These are phyloP conservation scores for Orientallactaga sibirica DNA, from an alignment of 2,797 vertebrate genomes.

Conservation along the genomic window DNA sequence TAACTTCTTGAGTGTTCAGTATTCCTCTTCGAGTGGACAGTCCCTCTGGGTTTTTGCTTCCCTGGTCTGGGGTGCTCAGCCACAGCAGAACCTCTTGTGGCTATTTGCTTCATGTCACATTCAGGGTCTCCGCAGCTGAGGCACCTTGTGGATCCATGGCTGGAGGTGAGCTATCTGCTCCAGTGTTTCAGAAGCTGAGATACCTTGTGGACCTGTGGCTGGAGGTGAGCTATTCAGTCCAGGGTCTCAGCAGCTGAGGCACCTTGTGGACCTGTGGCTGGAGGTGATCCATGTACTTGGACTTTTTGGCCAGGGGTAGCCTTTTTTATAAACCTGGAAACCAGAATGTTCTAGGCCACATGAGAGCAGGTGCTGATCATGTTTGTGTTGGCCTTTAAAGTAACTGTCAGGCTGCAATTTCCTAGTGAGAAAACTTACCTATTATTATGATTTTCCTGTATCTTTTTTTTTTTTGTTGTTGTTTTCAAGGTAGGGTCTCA, in stretches of 20 bases:
- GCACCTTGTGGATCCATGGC: too few relatives aligned
- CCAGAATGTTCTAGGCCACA: not conserved
- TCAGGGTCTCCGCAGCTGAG: not conserved
- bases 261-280: not conserved
- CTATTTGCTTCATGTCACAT: not conserved
- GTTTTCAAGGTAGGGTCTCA: too few relatives aligned
- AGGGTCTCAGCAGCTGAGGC: not conserved
- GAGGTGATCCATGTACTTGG: not conserved
- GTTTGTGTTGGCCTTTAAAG: not conserved
- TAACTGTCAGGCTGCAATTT: not conserved
- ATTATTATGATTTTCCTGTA: not conserved
- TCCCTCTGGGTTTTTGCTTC: not conserved
- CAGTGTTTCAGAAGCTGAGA: too few relatives aligned
- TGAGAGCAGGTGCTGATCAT: not conserved
- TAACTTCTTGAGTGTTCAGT: not conserved
- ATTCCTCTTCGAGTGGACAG: not conserved
- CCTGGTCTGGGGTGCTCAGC: not conserved
- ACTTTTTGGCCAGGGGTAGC: not conserved
- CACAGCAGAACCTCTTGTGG: fast-evolving
- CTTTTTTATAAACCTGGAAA: not conserved
- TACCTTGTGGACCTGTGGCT: not conserved
- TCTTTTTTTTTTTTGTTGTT: too few relatives aligned
- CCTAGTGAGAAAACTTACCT: not conserved
- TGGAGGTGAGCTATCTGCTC: too few relatives aligned
- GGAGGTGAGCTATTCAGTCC: not conserved